A percentile compares a stretch with the other conserved stretches of the same genome.
Conservation (phyloP, 1,140 invertebrate species). For the Aporrectodea caliginosa region DNA sequence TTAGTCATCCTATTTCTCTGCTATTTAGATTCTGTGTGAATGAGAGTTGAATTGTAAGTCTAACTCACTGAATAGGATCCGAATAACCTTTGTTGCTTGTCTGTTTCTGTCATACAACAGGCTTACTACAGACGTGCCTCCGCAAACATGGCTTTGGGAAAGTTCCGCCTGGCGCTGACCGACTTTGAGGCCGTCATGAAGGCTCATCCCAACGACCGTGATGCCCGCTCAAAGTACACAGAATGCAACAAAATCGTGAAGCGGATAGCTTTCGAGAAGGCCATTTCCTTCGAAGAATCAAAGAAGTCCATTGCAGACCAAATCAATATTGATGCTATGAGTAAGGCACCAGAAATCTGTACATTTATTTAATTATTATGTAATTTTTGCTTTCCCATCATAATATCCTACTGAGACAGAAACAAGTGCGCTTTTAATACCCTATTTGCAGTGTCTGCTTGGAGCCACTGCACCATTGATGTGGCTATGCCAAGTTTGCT, state of each 20-base stretch:
- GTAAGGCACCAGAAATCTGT: conserved; percentile 61
- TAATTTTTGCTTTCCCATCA: not conserved
- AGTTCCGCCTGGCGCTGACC: conserved; percentile 91
- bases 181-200: conserved; percentile 94
- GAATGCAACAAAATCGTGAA: conserved; percentile 96
- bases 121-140: conserved; percentile 84
- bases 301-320: conserved; percentile 79
- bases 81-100: not conserved
- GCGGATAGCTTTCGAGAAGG: conserved; percentile 91
- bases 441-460: not conserved
- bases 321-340: conserved; percentile 84
- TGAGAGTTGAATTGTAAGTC: no score
- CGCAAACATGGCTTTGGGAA: conserved; percentile 93
- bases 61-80: no score
- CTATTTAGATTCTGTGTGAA: no score
- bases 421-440: no score
- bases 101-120: conserved; percentile 38
- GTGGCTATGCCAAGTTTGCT: no score
- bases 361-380: not conserved
- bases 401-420: no score
- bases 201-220: conserved; percentile 84
- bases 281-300: conserved; percentile 87
- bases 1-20: no score
- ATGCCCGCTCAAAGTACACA: conserved; percentile 85
- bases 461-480: not conserved